A percentile compares a stretch with the other conserved stretches of the same genome.
These are phyloP conservation scores for Pollenia griseotomentosa DNA, from an alignment of 2,888 invertebrate genomes.

Conservation along the genomic window DNA sequence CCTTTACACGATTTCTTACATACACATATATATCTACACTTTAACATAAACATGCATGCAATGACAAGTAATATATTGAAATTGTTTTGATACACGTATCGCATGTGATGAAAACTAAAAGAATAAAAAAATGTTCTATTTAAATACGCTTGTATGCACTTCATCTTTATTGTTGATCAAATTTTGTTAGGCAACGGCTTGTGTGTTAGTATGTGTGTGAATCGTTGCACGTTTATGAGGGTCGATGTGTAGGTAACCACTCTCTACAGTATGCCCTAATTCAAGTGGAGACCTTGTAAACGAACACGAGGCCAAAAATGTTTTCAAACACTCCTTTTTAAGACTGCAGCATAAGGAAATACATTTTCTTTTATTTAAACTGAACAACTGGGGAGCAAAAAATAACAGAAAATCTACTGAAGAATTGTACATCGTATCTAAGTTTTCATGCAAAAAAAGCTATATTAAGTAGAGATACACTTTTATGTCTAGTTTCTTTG, in stretches of 20 bases:
- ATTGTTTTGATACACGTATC: slow-evolving; percentile 30
- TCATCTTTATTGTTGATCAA: slow-evolving; percentile 28
- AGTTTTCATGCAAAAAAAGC: no score
- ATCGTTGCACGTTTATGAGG: no score
- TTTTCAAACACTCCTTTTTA: not conserved
- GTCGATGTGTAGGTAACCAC: not conserved
- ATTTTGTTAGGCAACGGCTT: not conserved
- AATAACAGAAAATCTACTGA: not conserved
- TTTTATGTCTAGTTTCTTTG: no score
- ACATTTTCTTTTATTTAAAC: not conserved
- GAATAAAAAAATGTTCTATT: slow-evolving; percentile 27
- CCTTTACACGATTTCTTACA: not conserved
- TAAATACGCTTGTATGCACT: slow-evolving; percentile 29
- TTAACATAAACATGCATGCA: not conserved
- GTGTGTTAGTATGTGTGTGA: not conserved
- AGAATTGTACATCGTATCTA: not conserved
- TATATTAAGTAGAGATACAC: no score
- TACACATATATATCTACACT: not conserved
- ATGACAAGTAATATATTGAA: slow-evolving; percentile 6
- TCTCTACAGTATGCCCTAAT: not conserved
- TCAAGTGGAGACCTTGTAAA: not conserved
- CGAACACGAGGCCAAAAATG: not conserved
- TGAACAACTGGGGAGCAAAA: not conserved
- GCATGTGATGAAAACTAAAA: slow-evolving; percentile 19
- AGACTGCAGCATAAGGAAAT: not conserved